Conservation (phyloP, 2,888 invertebrate genomes). For the Diarsia dahlii region DNA sequence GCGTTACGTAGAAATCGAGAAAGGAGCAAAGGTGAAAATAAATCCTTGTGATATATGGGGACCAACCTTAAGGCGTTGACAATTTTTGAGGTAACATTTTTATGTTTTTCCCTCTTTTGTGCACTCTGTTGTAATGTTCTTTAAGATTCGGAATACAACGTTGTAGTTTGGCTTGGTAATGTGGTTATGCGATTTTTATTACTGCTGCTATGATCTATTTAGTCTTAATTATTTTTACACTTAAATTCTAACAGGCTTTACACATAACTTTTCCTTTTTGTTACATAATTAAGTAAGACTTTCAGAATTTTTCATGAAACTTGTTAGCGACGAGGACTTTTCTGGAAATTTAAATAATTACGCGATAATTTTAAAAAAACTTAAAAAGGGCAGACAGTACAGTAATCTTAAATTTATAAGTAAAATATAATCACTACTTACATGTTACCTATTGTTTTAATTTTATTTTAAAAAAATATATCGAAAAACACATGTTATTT, state of each 20-base stretch:
- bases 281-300: too few species aligned
- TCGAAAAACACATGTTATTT: too few species aligned
- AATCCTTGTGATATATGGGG: conserved; percentile 88
- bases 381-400: too few species aligned
- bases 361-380: too few species aligned
- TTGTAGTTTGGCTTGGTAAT: conserved; percentile 10
- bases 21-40: conserved; percentile 87
- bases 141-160: conserved; percentile 46
- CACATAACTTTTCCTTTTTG: too few species aligned
- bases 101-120: conserved; percentile 72
- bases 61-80: conserved; percentile 84
- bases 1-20: conserved; percentile 89
- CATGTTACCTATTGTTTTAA: too few species aligned
- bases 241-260: background rate
- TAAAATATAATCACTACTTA: too few species aligned
- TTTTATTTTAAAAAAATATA: too few species aligned
- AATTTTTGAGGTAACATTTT: conserved; percentile 86
- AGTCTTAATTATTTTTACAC: background rate
- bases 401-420: too few species aligned
- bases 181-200: conserved; percentile 27
- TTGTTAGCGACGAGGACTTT: too few species aligned
- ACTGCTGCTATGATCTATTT: conserved; percentile 6
- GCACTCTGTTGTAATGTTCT: conserved; percentile 63
- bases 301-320: too few species aligned
- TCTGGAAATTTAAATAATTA: too few species aligned